A percentile compares a stretch with the other conserved stretches of the same genome.
Conservation (phyloP, 2,888 invertebrate species). For the Drosophila mulleri region DNA sequence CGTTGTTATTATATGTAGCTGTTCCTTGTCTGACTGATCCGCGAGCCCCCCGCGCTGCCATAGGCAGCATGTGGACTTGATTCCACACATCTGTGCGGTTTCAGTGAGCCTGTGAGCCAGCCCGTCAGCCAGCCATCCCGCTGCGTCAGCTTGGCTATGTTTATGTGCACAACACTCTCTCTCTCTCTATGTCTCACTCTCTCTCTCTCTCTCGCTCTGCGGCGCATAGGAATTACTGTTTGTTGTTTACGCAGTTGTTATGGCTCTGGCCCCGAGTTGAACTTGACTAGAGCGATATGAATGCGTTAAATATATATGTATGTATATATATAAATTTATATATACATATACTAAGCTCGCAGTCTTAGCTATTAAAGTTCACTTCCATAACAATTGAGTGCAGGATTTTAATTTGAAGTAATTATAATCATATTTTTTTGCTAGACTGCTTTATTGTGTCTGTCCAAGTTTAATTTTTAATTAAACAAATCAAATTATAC, state of each 20-base stretch:
- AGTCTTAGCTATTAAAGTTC: neutral
- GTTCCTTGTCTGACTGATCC: slow-evolving; percentile 26
- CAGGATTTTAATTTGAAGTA: neutral
- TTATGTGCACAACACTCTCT: slow-evolving; percentile 21
- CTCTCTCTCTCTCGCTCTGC: neutral
- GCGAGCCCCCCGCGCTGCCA: neutral
- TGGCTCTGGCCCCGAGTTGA: slow-evolving; percentile 35
- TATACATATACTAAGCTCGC: neutral
- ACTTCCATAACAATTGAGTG: neutral
- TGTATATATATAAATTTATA: too few species aligned
- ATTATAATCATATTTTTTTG: too few species aligned
- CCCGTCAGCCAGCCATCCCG: neutral
- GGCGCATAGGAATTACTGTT: slow-evolving; percentile 18
- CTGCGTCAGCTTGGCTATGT: slow-evolving; percentile 4
- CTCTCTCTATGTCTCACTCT: too few species aligned
- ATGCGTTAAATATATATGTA: neutral
- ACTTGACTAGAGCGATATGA: slow-evolving; percentile 39
- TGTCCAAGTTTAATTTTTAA: too few species aligned
- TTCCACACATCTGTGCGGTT: slow-evolving; percentile 9
- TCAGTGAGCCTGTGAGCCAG: neutral
- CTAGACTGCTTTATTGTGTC: too few species aligned
- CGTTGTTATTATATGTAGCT: slow-evolving; percentile 4
- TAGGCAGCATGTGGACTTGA: slow-evolving; percentile 2
- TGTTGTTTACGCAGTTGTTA: slow-evolving; percentile 34
- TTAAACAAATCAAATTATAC: too few species aligned